These are phyloP conservation scores for Drosophila pseudoananassae DNA, from an alignment of 1,140 invertebrate genomes.

Conservation along the genomic window DNA sequence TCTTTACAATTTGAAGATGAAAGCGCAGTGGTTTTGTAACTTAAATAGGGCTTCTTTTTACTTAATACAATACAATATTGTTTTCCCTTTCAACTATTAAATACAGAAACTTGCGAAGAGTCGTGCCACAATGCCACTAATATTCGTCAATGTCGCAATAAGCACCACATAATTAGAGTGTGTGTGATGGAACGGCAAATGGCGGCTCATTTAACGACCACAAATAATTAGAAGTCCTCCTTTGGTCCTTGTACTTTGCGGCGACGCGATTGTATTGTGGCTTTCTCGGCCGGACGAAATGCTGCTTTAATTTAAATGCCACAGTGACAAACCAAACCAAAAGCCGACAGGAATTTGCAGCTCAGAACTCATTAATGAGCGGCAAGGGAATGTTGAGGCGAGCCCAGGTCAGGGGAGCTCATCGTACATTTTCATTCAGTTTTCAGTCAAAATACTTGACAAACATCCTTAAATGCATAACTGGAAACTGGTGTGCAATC, in stretches of 20 bases:
- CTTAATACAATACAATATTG: no score
- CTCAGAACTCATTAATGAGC: conserved; percentile 50
- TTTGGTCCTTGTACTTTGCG: conserved; percentile 9
- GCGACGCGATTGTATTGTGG: conserved; percentile 9
- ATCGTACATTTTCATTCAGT: no score
- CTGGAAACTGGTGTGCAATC: not conserved
- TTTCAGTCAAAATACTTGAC: no score
- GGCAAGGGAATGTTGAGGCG: no score
- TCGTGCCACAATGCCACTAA: not conserved
- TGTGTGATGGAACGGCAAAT: conserved; percentile 63
- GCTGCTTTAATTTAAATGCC: conserved; percentile 57
- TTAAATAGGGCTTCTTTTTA: no score
- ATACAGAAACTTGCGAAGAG: no score
- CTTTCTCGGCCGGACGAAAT: conserved; percentile 38
- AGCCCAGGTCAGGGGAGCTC: not conserved
- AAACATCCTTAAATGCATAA: not conserved
- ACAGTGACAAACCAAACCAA: conserved; percentile 11
- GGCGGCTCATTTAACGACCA: conserved; percentile 69
- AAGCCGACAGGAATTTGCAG: conserved; percentile 1
- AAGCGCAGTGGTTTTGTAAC: no score
- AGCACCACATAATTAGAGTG: conserved; percentile 36
- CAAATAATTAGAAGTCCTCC: conserved; percentile 68
- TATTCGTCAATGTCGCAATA: not conserved
- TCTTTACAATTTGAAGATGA: no score
- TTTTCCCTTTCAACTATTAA: no score